Percentiles rank a stretch among this genome's conserved stretches.
These are phyloP conservation scores for Peromyscus eremicus DNA, from an alignment of 2,797 vertebrate genomes.

Conservation along the genomic window DNA sequence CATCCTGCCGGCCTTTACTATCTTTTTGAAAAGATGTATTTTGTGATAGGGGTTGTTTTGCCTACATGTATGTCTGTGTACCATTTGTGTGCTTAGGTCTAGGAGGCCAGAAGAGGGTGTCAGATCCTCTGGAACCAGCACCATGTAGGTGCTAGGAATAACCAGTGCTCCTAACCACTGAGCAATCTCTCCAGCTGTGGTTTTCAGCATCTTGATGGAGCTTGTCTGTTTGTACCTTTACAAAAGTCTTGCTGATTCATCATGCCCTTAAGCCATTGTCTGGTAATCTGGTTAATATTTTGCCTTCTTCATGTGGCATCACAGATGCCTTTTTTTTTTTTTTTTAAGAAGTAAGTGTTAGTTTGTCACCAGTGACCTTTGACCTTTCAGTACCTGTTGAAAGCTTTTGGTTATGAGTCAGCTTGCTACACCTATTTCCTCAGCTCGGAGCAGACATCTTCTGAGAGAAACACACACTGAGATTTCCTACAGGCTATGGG, in stretches of 20 bases:
- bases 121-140: background rate
- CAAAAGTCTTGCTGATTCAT: slow-evolving; percentile 33
- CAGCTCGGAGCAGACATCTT: background rate
- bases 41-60: background rate
- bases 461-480: background rate
- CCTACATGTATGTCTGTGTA: background rate
- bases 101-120: background rate
- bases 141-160: background rate
- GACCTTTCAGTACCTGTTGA: slow-evolving; percentile 7
- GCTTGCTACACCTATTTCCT: slow-evolving; percentile 29
- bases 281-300: slow-evolving; percentile 50
- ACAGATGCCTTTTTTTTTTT: background rate
- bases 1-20: background rate
- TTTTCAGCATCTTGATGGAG: background rate
- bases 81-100: background rate
- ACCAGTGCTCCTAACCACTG: background rate
- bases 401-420: slow-evolving; percentile 23
- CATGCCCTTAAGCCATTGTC: background rate
- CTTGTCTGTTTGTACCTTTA: background rate
- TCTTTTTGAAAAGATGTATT: background rate
- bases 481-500: background rate
- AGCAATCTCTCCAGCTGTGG: background rate
- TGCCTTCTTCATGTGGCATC: background rate
- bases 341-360: background rate
- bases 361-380: slow-evolving; percentile 22